Evolutionary conservation across 2,888 invertebrate species (phyloP).

Genomic region (Cephonodes hylas): DNA sequence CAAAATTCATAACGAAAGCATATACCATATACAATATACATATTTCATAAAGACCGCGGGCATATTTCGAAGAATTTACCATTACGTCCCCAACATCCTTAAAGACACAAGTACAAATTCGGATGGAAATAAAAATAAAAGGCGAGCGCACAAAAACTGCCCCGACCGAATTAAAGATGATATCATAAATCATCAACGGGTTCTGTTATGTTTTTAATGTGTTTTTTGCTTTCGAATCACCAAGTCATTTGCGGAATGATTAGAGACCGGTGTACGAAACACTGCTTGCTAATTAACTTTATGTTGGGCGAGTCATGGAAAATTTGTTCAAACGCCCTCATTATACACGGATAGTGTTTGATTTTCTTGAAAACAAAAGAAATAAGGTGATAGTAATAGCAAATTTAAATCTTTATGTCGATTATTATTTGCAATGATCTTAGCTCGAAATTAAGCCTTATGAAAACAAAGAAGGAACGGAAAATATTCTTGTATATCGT

Average conservation of each 20-base stretch:
- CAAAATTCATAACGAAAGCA: too few species aligned
- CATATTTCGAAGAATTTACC: neutral
- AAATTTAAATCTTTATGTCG: too few species aligned
- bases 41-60: too few species aligned
- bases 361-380: too few species aligned
- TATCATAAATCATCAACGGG: conserved; percentile 30
- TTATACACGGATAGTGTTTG: too few species aligned
- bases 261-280: conserved; percentile 17
- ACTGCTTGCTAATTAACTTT: conserved; percentile 10
- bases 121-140: neutral
- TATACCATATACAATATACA: too few species aligned
- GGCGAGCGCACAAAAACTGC: conserved; percentile 18
- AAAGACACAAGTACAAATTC: neutral
- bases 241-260: conserved; percentile 15
- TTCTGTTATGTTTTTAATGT: conserved; percentile 26
- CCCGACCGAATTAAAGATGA: conserved; percentile 14
- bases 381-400: too few species aligned
- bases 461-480: too few species aligned
- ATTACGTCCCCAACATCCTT: neutral
- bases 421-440: too few species aligned
- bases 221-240: conserved; percentile 21
- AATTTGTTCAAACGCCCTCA: too few species aligned
- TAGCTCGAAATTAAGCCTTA: too few species aligned
- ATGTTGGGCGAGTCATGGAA: conserved; percentile 5
- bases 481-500: too few species aligned